Percentiles rank a stretch among this genome's conserved stretches.
Evolutionary conservation across 2,888 invertebrate genomes (phyloP).

Genomic region (Andricus quercusramuli): DNA sequence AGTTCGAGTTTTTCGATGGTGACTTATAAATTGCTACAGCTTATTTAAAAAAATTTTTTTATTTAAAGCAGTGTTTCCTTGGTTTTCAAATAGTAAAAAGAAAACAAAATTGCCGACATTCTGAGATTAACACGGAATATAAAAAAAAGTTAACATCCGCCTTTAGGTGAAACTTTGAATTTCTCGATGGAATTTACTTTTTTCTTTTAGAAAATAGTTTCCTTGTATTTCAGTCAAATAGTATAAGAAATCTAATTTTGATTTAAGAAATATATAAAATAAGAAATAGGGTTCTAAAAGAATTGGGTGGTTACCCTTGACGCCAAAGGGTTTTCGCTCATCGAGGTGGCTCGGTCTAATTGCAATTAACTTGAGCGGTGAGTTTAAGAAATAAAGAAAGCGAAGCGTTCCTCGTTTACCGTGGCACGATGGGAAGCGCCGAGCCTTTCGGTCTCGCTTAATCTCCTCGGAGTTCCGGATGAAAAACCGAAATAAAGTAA

Average conservation of each 20-base stretch:
- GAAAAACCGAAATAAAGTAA: constrained; percentile 32
- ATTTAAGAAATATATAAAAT: not conserved
- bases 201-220: no score
- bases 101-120: no score
- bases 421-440: constrained; percentile 18
- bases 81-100: no score
- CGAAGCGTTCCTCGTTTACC: constrained; percentile 20
- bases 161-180: no score
- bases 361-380: constrained; percentile 32
- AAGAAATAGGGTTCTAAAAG: not conserved
- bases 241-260: not conserved
- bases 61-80: no score
- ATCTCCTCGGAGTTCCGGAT: constrained; percentile 33
- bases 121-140: no score
- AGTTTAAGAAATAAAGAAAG: constrained; percentile 40
- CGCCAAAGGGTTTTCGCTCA: constrained; percentile 1
- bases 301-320: not conserved
- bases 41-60: no score
- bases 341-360: constrained; percentile 34
- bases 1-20: no score
- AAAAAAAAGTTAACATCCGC: no score
- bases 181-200: no score
- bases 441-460: constrained; percentile 35
- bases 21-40: no score
- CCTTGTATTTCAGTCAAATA: no score